Conservation (phyloP, 92 coral and sea anemone genomes). For the Epizoanthus ramosus region DNA sequence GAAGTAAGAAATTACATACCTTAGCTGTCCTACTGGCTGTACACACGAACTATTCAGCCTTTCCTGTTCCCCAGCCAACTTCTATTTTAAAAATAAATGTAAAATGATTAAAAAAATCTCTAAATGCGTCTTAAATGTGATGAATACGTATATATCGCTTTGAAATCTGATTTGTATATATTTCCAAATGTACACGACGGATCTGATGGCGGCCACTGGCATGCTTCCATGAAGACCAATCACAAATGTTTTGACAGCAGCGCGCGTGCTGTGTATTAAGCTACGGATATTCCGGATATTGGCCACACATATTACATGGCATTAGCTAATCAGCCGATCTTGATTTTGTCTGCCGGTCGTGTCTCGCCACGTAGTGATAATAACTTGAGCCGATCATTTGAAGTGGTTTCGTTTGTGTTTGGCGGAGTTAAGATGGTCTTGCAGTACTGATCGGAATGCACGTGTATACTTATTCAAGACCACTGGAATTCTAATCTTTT, state of each 20-base stretch:
- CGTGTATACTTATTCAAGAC: neutral
- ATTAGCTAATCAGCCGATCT: neutral
- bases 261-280: neutral
- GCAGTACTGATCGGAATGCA: neutral
- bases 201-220: neutral
- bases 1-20: constrained; percentile 6
- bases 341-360: too few species aligned
- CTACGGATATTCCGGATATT: neutral
- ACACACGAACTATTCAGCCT: neutral
- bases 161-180: neutral
- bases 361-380: too few species aligned
- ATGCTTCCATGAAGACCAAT: neutral
- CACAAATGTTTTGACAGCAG: constrained; percentile 7
- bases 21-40: neutral
- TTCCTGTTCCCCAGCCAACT: neutral
- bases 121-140: neutral
- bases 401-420: neutral
- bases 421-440: neutral
- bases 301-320: neutral
- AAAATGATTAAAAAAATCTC: too few species aligned
- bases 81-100: neutral
- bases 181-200: neutral
- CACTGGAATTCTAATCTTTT: neutral
- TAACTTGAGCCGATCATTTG: too few species aligned
- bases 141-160: neutral